Evolutionary conservation across 2,113 vertebrate species (phyloP).

Genomic region (Ancistrus triradiatus): DNA sequence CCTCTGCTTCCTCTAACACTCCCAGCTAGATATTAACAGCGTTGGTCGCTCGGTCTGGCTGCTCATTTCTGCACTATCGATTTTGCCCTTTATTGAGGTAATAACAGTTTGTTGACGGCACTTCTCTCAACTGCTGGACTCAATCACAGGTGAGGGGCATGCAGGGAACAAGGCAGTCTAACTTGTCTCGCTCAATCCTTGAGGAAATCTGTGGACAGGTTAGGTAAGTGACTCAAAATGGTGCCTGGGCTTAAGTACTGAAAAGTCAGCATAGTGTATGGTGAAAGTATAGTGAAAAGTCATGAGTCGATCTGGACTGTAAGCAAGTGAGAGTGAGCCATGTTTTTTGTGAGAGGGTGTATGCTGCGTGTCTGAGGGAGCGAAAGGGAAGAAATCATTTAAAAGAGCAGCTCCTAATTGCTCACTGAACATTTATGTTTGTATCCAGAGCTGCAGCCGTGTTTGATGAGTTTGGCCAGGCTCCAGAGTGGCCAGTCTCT

Average conservation of each 20-base stretch:
- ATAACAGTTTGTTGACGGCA: slow-evolving; percentile 88
- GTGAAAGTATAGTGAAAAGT: no score
- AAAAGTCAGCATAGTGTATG: background rate
- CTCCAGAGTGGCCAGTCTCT: slow-evolving; percentile 26
- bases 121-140: slow-evolving; percentile 85
- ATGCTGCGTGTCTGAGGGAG: background rate
- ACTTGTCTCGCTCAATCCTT: slow-evolving; percentile 38
- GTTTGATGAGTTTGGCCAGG: slow-evolving; percentile 23
- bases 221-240: slow-evolving; percentile 12
- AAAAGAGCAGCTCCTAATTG: slow-evolving; percentile 31
- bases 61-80: slow-evolving; percentile 94
- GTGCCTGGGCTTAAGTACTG: background rate
- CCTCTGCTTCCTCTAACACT: slow-evolving; percentile 67
- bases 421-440: background rate
- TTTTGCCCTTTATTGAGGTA: slow-evolving; percentile 88
- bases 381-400: slow-evolving; percentile 8
- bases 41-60: slow-evolving; percentile 79
- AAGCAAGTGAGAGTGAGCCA: background rate
- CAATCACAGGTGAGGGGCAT: slow-evolving; percentile 68
- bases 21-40: slow-evolving; percentile 81
- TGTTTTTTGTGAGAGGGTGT: background rate
- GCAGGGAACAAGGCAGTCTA: slow-evolving; percentile 40
- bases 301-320: no score
- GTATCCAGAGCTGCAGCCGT: background rate
- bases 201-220: slow-evolving; percentile 17